Percentiles rank a stretch among this genome's conserved stretches.
Conservation (phyloP, 2,888 invertebrate genomes). For the Mongoloraphidia duomilia region DNA sequence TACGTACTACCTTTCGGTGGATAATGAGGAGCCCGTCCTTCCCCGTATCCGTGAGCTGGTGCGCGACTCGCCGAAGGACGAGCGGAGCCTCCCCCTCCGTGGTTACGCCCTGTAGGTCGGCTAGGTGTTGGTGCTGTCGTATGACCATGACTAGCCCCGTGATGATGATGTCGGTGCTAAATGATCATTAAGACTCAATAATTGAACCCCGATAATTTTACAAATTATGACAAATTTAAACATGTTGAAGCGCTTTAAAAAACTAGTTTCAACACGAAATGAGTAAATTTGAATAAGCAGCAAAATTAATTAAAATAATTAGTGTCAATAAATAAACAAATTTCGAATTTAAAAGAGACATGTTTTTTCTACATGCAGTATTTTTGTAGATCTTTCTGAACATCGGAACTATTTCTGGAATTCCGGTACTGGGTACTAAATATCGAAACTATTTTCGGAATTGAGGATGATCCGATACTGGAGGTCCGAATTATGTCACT, state of each 20-base stretch:
- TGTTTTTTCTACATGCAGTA: too few relatives aligned
- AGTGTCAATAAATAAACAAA: too few relatives aligned
- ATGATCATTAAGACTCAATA: too few relatives aligned
- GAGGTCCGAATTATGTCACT: neutral
- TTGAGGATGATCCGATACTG: too few relatives aligned
- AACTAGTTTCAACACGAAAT: neutral
- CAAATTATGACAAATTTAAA: neutral
- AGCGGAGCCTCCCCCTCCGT: constrained; percentile 21
- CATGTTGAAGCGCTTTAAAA: neutral
- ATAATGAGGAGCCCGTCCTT: constrained; percentile 57
- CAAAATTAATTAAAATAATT: neutral
- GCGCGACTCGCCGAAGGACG: constrained; percentile 34
- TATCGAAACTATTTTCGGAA: too few relatives aligned
- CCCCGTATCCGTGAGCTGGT: constrained; percentile 54
- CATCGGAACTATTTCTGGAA: too few relatives aligned
- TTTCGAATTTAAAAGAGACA: too few relatives aligned
- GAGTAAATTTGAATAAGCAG: neutral
- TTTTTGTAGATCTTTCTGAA: too few relatives aligned
- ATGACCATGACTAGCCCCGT: constrained; percentile 24
- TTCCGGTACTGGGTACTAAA: too few relatives aligned
- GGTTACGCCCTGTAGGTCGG: constrained; percentile 27
- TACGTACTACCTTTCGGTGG: constrained; percentile 48
- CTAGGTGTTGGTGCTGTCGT: constrained; percentile 16
- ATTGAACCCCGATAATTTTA: too few relatives aligned
- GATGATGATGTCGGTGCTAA: constrained; percentile 27